These are phyloP conservation scores for Bos taurus DNA, from an alignment of 2,113 vertebrate species.

Conservation along the genomic window ARS-UCD2.0 NC_037329.1:102105501-102106000, in stretches of 20 bases:
- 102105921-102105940: not conserved
- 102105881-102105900: not conserved
- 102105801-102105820: not conserved
- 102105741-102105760: not conserved
- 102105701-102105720: not conserved
- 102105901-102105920: not conserved
- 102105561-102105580: not conserved
- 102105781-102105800: not conserved
- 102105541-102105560: not conserved
- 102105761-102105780: not conserved
- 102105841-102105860: not conserved
- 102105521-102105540: not conserved
- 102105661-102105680: not conserved
- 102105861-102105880: not conserved
- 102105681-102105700: not conserved
- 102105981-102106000: not conserved
- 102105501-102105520: not conserved
- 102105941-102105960: not conserved
- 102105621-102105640: not conserved
- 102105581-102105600: not conserved
- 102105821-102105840: not conserved
- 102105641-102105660: not conserved
- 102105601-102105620: not conserved
- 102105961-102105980: not conserved
- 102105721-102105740: not conserved